Evolutionary conservation across 2,888 invertebrate species (phyloP).

Genomic region (Amblyjoppa proteus): DNA sequence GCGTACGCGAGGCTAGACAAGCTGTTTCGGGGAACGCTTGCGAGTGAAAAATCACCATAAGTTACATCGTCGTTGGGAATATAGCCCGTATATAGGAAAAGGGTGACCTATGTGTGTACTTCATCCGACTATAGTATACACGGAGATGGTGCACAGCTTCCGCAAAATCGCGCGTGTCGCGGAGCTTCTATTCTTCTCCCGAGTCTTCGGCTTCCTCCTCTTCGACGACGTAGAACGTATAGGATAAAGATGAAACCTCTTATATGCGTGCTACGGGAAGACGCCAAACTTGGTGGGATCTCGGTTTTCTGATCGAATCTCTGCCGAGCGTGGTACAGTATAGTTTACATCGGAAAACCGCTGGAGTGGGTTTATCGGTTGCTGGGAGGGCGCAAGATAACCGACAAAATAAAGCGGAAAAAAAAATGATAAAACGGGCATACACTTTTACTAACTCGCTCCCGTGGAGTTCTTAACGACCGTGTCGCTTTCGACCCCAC

Average conservation of each 20-base stretch:
- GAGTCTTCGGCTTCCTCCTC: neutral
- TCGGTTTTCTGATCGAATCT: slow-evolving; percentile 18
- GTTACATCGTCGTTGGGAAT: slow-evolving; percentile 10
- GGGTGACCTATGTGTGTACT: neutral
- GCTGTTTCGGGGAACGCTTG: neutral
- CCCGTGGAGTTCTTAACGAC: slow-evolving; percentile 51
- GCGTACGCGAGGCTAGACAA: neutral
- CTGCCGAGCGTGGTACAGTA: neutral
- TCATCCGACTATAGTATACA: neutral
- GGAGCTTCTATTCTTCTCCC: neutral
- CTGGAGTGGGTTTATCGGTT: slow-evolving; percentile 42
- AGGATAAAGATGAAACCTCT: slow-evolving; percentile 10
- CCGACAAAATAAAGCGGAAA: slow-evolving; percentile 23
- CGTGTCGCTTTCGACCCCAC: slow-evolving; percentile 52
- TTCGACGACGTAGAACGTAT: neutral
- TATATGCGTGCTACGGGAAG: neutral
- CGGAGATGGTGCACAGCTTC: neutral
- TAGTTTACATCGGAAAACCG: slow-evolving; percentile 34
- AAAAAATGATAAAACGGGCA: slow-evolving; percentile 41
- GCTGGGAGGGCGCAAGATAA: neutral
- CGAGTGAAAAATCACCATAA: slow-evolving; percentile 45
- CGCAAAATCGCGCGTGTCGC: slow-evolving; percentile 1
- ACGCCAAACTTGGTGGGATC: neutral
- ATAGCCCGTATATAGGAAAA: neutral
- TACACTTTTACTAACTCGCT: slow-evolving; percentile 24